These are phyloP conservation scores for Lepidurus packardi DNA, from an alignment of 1,140 invertebrate genomes.

Conservation along the genomic window DNA sequence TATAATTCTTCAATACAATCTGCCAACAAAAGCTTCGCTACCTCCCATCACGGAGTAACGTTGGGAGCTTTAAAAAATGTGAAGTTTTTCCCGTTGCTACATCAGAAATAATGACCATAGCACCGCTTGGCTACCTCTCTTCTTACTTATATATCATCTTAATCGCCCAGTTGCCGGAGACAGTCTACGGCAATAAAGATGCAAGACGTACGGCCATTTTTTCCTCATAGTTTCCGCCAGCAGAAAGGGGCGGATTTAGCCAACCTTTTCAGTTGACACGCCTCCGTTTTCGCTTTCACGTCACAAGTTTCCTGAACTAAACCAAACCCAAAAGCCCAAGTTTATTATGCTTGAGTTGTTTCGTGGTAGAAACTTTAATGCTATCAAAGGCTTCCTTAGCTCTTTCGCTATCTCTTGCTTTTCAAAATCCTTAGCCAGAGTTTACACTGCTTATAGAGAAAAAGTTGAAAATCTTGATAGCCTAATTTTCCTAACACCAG, in stretches of 20 bases:
- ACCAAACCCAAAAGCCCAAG: neutral
- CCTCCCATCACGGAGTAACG: neutral
- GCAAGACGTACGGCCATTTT: neutral
- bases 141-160: conserved; percentile 14
- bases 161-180: conserved; percentile 20
- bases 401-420: neutral
- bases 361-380: neutral
- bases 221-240: neutral
- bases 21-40: neutral
- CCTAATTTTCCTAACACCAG: neutral
- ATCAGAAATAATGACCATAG: neutral
- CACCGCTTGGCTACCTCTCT: neutral
- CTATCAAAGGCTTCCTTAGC: neutral
- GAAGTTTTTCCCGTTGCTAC: neutral
- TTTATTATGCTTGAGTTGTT: conserved; percentile 19
- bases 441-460: neutral
- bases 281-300: neutral
- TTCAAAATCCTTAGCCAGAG: neutral
- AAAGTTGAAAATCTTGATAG: neutral
- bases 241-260: neutral
- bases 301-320: neutral
- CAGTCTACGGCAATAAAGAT: conserved; percentile 11
- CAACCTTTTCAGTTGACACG: conserved; percentile 7
- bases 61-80: neutral
- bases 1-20: neutral